Evolutionary conservation across 2,113 vertebrate species (phyloP).

Genomic region (Muscicapa adusta): DNA sequence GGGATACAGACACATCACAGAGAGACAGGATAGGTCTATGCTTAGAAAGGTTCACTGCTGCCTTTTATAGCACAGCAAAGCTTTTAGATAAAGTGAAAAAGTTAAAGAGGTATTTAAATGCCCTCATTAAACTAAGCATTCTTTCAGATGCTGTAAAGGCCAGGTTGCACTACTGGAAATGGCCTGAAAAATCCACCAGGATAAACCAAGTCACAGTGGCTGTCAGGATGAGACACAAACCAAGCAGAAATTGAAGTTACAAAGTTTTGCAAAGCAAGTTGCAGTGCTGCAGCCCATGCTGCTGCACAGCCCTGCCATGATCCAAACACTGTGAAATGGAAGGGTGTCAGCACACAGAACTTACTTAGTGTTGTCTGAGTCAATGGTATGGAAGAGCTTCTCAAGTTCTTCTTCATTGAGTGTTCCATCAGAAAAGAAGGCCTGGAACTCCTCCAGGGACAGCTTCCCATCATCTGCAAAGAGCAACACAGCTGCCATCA

Average conservation of each 20-base stretch:
- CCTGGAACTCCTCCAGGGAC: conserved; percentile 96
- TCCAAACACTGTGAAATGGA: neutral
- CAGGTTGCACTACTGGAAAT: neutral
- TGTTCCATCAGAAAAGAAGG: conserved; percentile 94
- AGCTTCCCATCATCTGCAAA: conserved; percentile 93
- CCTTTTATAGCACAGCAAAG: neutral
- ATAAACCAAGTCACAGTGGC: neutral
- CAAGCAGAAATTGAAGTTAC: neutral
- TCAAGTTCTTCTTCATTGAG: conserved; percentile 93
- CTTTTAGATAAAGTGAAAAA: neutral
- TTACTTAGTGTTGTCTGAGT: conserved; percentile 97
- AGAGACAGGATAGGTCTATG: neutral
- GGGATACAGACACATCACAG: neutral
- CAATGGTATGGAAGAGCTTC: conserved; percentile 94
- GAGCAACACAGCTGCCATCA: neutral
- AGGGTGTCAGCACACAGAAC: neutral
- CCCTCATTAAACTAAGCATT: neutral
- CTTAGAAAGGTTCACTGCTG: neutral
- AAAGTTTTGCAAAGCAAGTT: neutral
- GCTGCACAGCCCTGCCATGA: accelerated
- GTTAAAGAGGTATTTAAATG: neutral
- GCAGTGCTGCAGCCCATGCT: neutral
- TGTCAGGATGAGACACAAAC: neutral
- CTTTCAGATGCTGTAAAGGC: neutral
- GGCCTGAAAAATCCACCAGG: neutral